A percentile compares a stretch with the other conserved stretches of the same genome.
phyloP scores from a whole-genome alignment of 2,797 vertebrate species.

The Scolopax bukidnonensis region DNA sequence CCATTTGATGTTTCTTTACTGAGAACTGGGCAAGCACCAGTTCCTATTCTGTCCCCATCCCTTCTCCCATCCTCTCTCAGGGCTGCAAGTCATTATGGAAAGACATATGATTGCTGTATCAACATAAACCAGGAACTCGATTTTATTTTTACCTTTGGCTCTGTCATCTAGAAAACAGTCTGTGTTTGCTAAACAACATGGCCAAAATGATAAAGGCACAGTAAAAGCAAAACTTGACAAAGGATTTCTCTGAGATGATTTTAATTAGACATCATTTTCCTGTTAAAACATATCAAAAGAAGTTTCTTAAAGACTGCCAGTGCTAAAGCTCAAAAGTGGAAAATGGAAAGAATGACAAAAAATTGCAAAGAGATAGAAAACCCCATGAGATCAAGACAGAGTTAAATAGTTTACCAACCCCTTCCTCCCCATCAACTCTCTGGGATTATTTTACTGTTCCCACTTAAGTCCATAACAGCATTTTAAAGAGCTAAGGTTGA shows the following conservation, averaged over 20 bases:
- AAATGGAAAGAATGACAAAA: slow-evolving; percentile 12
- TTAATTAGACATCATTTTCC: slow-evolving; percentile 31
- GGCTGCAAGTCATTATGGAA: background rate
- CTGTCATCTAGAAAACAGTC: background rate
- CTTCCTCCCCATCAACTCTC: slow-evolving; percentile 14
- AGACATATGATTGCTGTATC: background rate
- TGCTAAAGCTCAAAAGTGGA: background rate
- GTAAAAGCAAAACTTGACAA: background rate
- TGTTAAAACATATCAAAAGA: background rate
- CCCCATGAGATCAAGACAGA: background rate
- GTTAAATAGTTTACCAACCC: background rate
- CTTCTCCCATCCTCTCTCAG: background rate
- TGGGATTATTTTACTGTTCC: slow-evolving; percentile 26
- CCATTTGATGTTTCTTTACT: background rate
- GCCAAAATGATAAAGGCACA: background rate
- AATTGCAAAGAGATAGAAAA: slow-evolving; percentile 23
- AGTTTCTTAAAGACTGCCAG: background rate
- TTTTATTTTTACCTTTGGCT: slow-evolving; percentile 32
- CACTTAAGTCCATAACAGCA: slow-evolving; percentile 26
- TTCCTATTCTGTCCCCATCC: background rate
- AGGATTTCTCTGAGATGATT: background rate
- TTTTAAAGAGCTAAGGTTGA: slow-evolving; percentile 71
- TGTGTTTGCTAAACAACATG: slow-evolving; percentile 7
- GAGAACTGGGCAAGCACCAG: background rate
- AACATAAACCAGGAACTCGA: background rate